A percentile compares a stretch with the other conserved stretches of the same genome.
These are phyloP conservation scores for Parnassius orleans DNA, from an alignment of 2,888 invertebrate species.

Conservation along the genomic window DNA sequence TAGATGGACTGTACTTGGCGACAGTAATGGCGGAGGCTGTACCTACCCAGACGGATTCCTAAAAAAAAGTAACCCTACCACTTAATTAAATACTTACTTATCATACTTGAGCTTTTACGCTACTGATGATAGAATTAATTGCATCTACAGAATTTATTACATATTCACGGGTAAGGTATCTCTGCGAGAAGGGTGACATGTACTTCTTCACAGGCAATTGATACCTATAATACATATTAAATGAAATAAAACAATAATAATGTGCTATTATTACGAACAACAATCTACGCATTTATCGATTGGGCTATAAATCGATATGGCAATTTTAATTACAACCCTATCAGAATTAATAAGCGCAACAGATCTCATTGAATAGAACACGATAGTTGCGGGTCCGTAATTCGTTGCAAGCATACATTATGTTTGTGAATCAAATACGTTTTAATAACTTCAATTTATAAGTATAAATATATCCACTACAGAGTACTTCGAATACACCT, in stretches of 20 bases:
- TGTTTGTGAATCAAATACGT: conserved; percentile 13
- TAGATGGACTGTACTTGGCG: too few species aligned
- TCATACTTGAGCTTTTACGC: too few species aligned
- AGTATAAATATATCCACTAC: too few species aligned
- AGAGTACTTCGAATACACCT: too few species aligned
- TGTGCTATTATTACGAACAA: conserved; percentile 16
- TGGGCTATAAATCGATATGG: conserved; percentile 17
- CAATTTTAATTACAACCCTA: conserved; percentile 25
- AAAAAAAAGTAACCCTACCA: too few species aligned
- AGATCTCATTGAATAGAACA: conserved; percentile 57
- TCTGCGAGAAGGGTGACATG: too few species aligned
- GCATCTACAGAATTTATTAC: too few species aligned
- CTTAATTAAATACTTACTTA: too few species aligned
- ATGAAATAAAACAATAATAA: conserved; percentile 20
- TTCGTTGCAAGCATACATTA: conserved; percentile 11
- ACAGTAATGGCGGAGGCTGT: too few species aligned
- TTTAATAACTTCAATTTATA: not conserved
- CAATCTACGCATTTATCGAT: conserved; percentile 15
- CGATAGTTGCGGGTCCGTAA: conserved; percentile 56
- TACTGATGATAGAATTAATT: too few species aligned
- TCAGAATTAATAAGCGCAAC: conserved; percentile 54
- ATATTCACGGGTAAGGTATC: too few species aligned
- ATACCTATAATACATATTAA: conserved; percentile 1
- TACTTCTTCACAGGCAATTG: not conserved
- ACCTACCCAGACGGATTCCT: too few species aligned